Percentiles rank a stretch among this genome's conserved stretches.
phyloP scores from a whole-genome alignment of 2,888 invertebrate species.

The Chrysotoxum bicinctum region DNA sequence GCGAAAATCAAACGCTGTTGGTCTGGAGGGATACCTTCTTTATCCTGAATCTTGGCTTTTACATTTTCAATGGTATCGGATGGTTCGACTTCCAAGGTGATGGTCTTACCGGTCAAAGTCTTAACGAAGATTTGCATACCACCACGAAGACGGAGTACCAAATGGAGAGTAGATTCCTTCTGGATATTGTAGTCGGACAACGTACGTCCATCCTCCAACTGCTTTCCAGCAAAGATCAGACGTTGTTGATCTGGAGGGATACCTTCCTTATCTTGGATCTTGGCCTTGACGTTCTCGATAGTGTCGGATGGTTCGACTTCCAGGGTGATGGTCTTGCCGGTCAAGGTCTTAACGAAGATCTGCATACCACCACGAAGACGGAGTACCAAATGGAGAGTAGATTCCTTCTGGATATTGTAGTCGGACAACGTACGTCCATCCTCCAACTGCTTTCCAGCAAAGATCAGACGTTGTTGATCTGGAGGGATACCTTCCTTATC shows the following conservation, averaged over 20 bases:
- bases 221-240: slow-evolving; percentile 74
- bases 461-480: slow-evolving; percentile 77
- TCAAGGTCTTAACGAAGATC: slow-evolving; percentile 74
- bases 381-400: slow-evolving; percentile 76
- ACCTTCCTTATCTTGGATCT: slow-evolving; percentile 74
- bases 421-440: slow-evolving; percentile 77
- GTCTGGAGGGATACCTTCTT: slow-evolving; percentile 73
- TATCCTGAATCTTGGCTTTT: slow-evolving; percentile 71
- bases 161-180: slow-evolving; percentile 84
- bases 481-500: slow-evolving; percentile 78
- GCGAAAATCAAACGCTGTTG: slow-evolving; percentile 73
- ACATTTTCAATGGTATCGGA: slow-evolving; percentile 69
- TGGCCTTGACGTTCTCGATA: slow-evolving; percentile 74
- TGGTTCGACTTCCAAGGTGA: slow-evolving; percentile 78
- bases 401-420: slow-evolving; percentile 78
- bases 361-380: slow-evolving; percentile 76
- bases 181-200: slow-evolving; percentile 89
- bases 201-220: slow-evolving; percentile 70
- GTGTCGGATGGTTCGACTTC: slow-evolving; percentile 75
- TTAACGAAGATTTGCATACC: slow-evolving; percentile 76
- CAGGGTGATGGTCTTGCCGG: slow-evolving; percentile 74
- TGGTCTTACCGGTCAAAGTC: slow-evolving; percentile 77
- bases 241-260: slow-evolving; percentile 75
- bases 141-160: slow-evolving; percentile 75
- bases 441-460: slow-evolving; percentile 77